Percentiles rank a stretch among this genome's conserved stretches.
phyloP scores from a whole-genome alignment of 92 coral and sea anemone species.

The Plumapathes pennacea region DNA sequence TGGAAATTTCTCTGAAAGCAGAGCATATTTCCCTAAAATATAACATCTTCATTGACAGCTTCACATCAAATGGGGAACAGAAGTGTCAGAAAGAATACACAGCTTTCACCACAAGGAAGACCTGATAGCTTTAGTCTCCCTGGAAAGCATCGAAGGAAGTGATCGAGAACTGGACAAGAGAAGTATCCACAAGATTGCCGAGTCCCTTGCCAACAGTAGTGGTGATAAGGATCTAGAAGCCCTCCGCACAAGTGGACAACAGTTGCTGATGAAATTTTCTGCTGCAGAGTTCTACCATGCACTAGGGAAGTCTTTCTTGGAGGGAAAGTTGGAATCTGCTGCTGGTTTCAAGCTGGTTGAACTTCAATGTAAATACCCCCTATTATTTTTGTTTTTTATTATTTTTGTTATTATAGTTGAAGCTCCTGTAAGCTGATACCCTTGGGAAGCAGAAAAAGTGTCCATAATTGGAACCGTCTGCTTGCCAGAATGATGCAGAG shows the following conservation, averaged over 20 bases:
- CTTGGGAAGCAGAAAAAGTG: no score
- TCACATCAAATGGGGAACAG: conserved; percentile 64
- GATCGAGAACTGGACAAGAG: conserved; percentile 31
- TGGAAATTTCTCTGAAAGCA: no score
- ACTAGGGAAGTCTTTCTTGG: conserved; percentile 65
- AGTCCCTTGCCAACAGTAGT: conserved; percentile 37
- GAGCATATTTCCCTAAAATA: no score
- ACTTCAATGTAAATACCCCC: conserved; percentile 56
- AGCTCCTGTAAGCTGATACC: neutral
- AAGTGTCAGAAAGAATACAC: conserved; percentile 22
- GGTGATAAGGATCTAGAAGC: conserved; percentile 47
- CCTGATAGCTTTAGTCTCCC: conserved; percentile 55
- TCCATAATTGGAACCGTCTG: no score
- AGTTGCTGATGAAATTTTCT: conserved; percentile 55
- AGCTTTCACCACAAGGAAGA: conserved; percentile 21
- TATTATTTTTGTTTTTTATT: neutral
- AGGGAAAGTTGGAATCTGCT: conserved; percentile 49
- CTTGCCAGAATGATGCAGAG: no score
- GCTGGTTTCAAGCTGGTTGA: conserved; percentile 62
- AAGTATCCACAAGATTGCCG: conserved; percentile 27
- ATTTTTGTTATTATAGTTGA: neutral
- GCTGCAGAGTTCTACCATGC: conserved; percentile 38
- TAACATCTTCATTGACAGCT: conserved; percentile 39
- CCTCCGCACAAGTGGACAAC: conserved; percentile 40
- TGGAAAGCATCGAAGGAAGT: conserved; percentile 19